A percentile compares a stretch with the other conserved stretches of the same genome.
Evolutionary conservation across 2,113 vertebrate genomes (phyloP).

Genomic region (Hemicordylus capensis): DNA sequence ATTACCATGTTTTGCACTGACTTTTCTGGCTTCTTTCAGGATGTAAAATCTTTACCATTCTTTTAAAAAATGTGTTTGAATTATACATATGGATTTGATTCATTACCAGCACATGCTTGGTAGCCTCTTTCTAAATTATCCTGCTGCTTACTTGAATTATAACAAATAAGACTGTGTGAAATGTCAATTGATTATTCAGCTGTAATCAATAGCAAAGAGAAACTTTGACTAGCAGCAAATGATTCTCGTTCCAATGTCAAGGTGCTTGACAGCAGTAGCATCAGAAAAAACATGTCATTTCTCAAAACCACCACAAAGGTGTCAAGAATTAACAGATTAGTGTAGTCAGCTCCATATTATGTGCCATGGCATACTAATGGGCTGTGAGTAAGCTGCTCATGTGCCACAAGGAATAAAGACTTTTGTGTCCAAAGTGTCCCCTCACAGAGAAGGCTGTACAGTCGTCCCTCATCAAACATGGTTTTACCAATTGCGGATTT

Average conservation of each 20-base stretch:
- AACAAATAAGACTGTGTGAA: conserved; percentile 73
- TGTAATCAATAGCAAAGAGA: conserved; percentile 63
- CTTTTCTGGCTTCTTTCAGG: conserved; percentile 59
- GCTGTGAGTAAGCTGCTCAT: neutral
- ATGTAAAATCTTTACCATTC: conserved; percentile 66
- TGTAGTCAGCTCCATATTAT: neutral
- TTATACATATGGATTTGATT: conserved; percentile 70
- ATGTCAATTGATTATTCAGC: conserved; percentile 74
- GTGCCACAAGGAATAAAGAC: neutral
- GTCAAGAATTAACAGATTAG: conserved; percentile 13
- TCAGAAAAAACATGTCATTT: neutral
- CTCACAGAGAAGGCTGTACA: neutral
- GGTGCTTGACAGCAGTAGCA: conserved; percentile 32
- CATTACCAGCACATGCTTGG: conserved; percentile 67
- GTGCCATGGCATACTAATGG: neutral
- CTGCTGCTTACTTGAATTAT: conserved; percentile 72
- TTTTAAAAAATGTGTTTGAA: conserved; percentile 72
- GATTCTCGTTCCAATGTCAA: conserved; percentile 59
- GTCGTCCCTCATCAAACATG: neutral
- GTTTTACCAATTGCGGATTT: too few relatives aligned
- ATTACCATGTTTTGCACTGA: conserved; percentile 40
- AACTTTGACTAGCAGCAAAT: conserved; percentile 61
- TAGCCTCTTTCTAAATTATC: conserved; percentile 71
- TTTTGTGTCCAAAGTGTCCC: neutral
- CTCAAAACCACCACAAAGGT: conserved; percentile 2